These are phyloP conservation scores for Drosophila maculinotata DNA, from an alignment of 2,888 invertebrate species.

Conservation along the genomic window DNA sequence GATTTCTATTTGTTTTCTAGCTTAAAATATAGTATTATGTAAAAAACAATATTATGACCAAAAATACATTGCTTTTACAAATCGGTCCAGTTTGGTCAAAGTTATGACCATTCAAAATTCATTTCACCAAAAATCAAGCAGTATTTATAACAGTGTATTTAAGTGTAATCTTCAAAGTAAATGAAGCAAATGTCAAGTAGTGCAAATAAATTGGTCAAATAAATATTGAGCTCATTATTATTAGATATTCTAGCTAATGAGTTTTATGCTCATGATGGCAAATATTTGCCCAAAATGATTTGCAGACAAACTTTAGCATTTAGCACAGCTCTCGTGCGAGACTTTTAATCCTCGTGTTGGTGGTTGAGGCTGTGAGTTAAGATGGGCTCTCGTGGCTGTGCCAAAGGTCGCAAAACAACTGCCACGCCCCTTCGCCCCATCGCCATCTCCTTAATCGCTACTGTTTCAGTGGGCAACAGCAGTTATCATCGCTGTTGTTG, in stretches of 20 bases:
- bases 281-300: constrained; percentile 7
- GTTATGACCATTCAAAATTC: too few species aligned
- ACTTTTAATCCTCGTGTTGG: neutral
- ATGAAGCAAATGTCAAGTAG: neutral
- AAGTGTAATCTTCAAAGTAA: too few species aligned
- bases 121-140: too few species aligned
- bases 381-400: too few species aligned
- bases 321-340: neutral
- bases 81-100: too few species aligned
- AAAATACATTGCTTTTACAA: too few species aligned
- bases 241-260: constrained; percentile 1
- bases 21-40: too few species aligned
- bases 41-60: too few species aligned
- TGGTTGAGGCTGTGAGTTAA: neutral
- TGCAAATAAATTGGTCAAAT: neutral
- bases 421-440: neutral
- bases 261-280: neutral
- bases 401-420: constrained; percentile 8
- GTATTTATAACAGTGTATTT: too few species aligned
- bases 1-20: too few species aligned
- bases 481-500: constrained; percentile 4
- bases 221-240: constrained; percentile 1
- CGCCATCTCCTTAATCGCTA: neutral
- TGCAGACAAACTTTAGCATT: neutral
- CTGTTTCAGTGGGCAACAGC: constrained; percentile 27